phyloP scores from a whole-genome alignment of 2,797 vertebrate species.

The Labroides dimidiatus region DNA sequence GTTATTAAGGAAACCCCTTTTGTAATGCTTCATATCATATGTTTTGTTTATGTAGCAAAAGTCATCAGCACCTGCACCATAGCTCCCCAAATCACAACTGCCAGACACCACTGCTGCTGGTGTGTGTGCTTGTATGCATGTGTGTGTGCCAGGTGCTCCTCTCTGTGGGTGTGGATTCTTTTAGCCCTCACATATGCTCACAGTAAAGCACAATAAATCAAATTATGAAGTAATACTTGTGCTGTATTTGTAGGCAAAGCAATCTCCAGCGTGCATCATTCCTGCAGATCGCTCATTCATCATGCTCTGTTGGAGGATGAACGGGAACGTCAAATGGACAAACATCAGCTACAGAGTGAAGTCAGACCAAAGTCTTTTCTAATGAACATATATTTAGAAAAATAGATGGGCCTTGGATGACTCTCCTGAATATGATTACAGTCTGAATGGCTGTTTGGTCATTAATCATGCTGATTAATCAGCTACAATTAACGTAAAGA shows the following conservation, averaged over 20 bases:
- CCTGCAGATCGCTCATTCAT: constrained; percentile 73
- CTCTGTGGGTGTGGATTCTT: constrained; percentile 59
- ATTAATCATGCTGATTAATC: constrained; percentile 72
- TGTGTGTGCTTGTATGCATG: constrained; percentile 25
- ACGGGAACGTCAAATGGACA: constrained; percentile 63
- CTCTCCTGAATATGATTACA: constrained; percentile 55
- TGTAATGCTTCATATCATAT: no score
- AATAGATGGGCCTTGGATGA: constrained; percentile 58
- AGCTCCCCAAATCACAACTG: neutral
- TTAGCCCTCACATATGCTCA: constrained; percentile 72
- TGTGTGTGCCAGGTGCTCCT: constrained; percentile 50
- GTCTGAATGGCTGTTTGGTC: constrained; percentile 47
- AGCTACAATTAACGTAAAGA: constrained; percentile 55
- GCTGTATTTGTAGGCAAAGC: constrained; percentile 72
- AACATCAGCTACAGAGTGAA: constrained; percentile 57
- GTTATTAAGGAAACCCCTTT: no score
- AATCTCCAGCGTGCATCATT: constrained; percentile 74
- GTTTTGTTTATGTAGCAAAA: neutral
- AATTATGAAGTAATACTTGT: constrained; percentile 81
- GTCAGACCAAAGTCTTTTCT: constrained; percentile 49
- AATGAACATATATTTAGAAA: constrained; percentile 67
- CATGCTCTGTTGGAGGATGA: constrained; percentile 68
- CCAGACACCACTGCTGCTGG: neutral
- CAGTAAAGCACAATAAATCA: constrained; percentile 82
- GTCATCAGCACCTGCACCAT: neutral